A percentile compares a stretch with the other conserved stretches of the same genome.
Evolutionary conservation across 2,113 vertebrate species (phyloP).

Genomic region (Petromus typicus): DNA sequence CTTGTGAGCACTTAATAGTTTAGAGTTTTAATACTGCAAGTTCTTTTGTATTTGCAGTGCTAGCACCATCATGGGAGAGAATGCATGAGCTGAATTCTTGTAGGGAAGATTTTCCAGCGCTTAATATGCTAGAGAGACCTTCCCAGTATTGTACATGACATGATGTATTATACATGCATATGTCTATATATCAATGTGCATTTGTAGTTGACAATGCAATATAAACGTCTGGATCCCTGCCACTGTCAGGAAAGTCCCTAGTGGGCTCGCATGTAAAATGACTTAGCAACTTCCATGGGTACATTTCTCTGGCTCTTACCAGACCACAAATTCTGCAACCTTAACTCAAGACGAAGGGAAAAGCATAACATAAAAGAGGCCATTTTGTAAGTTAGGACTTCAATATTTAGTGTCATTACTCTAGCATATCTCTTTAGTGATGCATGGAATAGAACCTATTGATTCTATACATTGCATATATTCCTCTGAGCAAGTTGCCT

Average conservation of each 20-base stretch:
- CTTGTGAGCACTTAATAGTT: neutral
- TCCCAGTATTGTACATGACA: neutral
- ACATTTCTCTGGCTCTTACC: neutral
- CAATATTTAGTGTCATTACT: neutral
- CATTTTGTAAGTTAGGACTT: neutral
- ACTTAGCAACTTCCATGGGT: neutral
- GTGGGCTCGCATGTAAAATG: neutral
- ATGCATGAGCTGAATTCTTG: neutral
- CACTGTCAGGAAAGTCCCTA: neutral
- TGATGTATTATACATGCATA: neutral
- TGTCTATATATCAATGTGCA: neutral
- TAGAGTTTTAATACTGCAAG: neutral
- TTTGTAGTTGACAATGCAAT: slow-evolving; percentile 3
- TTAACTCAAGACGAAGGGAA: slow-evolving; percentile 25
- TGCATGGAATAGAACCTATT: neutral
- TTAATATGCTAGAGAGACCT: neutral
- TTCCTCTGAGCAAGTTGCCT: neutral
- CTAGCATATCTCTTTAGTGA: neutral
- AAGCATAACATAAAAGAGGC: neutral
- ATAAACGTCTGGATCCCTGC: neutral
- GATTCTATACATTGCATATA: slow-evolving; percentile 27
- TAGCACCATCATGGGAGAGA: neutral
- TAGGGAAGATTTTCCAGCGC: neutral
- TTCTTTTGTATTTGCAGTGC: neutral
- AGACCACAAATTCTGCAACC: neutral